Percentiles rank a stretch among this genome's conserved stretches.
Conservation (phyloP, 2,888 invertebrate genomes). For the Drosophila histrio region DNA sequence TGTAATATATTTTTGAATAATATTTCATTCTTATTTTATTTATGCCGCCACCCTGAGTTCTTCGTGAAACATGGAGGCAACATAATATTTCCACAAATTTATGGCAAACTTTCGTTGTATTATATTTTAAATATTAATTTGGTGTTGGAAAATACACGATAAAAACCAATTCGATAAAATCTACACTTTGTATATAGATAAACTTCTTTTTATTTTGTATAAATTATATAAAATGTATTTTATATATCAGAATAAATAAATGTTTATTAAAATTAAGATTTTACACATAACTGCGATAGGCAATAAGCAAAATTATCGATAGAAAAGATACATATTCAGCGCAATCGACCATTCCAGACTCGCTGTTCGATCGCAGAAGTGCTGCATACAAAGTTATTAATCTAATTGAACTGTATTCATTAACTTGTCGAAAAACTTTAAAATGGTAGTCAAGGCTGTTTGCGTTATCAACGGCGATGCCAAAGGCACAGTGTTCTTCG, state of each 20-base stretch:
- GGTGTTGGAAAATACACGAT: slow-evolving; percentile 30
- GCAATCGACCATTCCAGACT: slow-evolving; percentile 11
- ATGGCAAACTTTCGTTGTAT: slow-evolving; percentile 21
- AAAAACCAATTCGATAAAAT: slow-evolving; percentile 25
- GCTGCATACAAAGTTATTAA: not conserved
- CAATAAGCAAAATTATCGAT: slow-evolving; percentile 18
- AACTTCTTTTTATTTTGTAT: not conserved
- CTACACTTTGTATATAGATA: not conserved
- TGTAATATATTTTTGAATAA: no score
- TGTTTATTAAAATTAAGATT: not conserved
- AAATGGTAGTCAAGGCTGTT: slow-evolving; percentile 90
- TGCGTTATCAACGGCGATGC: slow-evolving; percentile 95
- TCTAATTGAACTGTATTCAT: not conserved
- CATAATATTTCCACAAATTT: no score
- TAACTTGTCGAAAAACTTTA: not conserved
- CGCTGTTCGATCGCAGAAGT: slow-evolving; percentile 1
- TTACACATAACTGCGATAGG: not conserved
- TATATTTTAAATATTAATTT: not conserved
- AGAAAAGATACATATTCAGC: not conserved
- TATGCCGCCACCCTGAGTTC: no score
- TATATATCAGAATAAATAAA: not conserved
- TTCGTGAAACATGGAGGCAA: no score
- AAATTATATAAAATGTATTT: not conserved
- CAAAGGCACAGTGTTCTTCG: slow-evolving; percentile 91
- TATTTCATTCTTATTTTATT: no score